Percentiles rank a stretch among this genome's conserved stretches.
These are phyloP conservation scores for Pyrrhia umbra DNA, from an alignment of 2,888 invertebrate species.

Conservation along the genomic window DNA sequence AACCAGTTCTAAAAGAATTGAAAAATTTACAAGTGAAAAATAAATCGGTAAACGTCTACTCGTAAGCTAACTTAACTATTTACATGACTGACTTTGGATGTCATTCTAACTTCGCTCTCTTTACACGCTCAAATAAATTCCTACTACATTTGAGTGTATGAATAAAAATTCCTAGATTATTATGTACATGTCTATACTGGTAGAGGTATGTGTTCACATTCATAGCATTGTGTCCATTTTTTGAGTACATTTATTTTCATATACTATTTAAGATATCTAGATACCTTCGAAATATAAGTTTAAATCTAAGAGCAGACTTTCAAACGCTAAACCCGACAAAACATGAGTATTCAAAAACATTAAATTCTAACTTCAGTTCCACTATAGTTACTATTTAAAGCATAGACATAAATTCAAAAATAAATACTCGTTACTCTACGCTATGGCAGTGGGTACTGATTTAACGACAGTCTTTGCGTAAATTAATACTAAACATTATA, in stretches of 20 bases:
- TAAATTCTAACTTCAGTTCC: conserved; percentile 52
- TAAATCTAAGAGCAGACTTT: conserved; percentile 55
- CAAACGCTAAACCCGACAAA: conserved; percentile 54
- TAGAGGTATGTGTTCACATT: conserved; percentile 40
- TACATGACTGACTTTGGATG: conserved; percentile 79
- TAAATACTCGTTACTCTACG: conserved; percentile 71
- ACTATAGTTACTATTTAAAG: conserved; percentile 73
- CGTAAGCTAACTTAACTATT: conserved; percentile 68
- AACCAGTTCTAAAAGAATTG: neutral
- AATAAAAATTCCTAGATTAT: conserved; percentile 29
- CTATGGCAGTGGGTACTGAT: conserved; percentile 88
- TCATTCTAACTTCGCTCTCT: conserved; percentile 46
- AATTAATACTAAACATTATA: conserved; percentile 72
- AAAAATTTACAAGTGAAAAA: neutral
- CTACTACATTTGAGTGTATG: conserved; percentile 33
- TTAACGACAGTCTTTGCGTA: conserved; percentile 84
- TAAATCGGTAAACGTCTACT: conserved; percentile 46
- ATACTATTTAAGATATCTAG: conserved; percentile 11
- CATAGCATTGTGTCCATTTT: conserved; percentile 29
- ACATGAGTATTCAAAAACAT: conserved; percentile 63
- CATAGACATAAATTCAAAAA: conserved; percentile 71
- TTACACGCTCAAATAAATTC: conserved; percentile 31
- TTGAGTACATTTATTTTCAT: conserved; percentile 17
- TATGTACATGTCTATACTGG: conserved; percentile 47
- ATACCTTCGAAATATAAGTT: conserved; percentile 29